A percentile compares a stretch with the other conserved stretches of the same genome.
Evolutionary conservation across 2,113 vertebrate species (phyloP).

Genomic region (Pelecanoides urinatrix): DNA sequence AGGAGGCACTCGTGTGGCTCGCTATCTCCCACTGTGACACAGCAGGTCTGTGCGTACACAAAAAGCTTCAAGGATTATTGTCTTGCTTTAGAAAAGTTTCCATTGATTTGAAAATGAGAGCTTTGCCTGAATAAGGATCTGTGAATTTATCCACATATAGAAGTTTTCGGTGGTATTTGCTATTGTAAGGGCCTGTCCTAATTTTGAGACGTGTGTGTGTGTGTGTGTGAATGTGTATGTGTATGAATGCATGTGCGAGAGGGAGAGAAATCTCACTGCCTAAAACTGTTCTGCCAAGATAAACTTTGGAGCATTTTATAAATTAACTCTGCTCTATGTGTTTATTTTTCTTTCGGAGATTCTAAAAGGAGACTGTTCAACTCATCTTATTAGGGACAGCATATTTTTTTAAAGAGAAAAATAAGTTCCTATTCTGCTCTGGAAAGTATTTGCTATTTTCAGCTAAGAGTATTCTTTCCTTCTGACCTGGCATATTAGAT

Average conservation of each 20-base stretch:
- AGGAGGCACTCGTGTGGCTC: not conserved
- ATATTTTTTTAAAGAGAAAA: conserved; percentile 50
- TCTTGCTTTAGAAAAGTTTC: not conserved
- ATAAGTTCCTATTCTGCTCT: conserved; percentile 42
- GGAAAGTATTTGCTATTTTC: conserved; percentile 68
- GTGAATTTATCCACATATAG: not conserved
- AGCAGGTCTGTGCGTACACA: not conserved
- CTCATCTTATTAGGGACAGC: conserved; percentile 61
- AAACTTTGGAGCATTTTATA: conserved; percentile 72
- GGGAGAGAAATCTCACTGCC: conserved; percentile 59
- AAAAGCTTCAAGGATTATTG: not conserved
- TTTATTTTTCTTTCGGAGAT: conserved; percentile 74
- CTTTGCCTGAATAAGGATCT: not conserved
- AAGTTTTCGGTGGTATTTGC: not conserved
- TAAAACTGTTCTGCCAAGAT: conserved; percentile 64
- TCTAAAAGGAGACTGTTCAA: conserved; percentile 69
- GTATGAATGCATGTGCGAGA: not conserved
- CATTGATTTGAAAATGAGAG: not conserved
- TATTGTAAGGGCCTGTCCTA: not conserved
- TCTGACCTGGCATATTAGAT: conserved; percentile 53
- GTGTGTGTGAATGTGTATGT: not conserved
- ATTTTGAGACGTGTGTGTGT: not conserved
- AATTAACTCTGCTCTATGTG: conserved; percentile 72
- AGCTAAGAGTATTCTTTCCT: conserved; percentile 61
- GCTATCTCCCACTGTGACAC: not conserved